These are phyloP conservation scores for Leptoclinus maculatus DNA, from an alignment of 2,797 vertebrate genomes.

Conservation along the genomic window DNA sequence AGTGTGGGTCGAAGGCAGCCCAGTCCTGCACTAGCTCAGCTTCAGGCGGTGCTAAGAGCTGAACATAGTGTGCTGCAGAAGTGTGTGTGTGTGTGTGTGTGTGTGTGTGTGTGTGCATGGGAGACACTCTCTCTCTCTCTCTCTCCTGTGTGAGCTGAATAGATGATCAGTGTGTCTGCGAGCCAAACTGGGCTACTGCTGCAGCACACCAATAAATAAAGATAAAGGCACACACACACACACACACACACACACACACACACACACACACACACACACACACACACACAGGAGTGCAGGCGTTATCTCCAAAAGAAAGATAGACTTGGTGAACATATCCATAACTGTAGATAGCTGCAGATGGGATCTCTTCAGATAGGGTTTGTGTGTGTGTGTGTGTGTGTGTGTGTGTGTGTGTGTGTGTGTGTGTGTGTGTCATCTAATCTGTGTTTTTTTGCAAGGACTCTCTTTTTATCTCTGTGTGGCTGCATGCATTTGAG, in stretches of 20 bases:
- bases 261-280: conserved; percentile 6
- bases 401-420: conserved; percentile 17
- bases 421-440: conserved; percentile 24
- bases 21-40: conserved; percentile 49
- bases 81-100: conserved; percentile 23
- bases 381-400: conserved; percentile 41
- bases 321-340: conserved; percentile 73
- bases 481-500: conserved; percentile 35
- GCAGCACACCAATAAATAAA: conserved; percentile 52
- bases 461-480: conserved; percentile 44
- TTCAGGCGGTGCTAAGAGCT: conserved; percentile 60
- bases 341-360: conserved; percentile 69
- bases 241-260: conserved; percentile 16
- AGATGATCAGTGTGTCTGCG: conserved; percentile 70
- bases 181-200: conserved; percentile 65
- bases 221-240: conserved; percentile 41
- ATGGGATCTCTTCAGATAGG: conserved; percentile 67
- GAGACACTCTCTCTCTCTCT: conserved; percentile 32
- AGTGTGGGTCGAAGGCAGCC: conserved; percentile 13
- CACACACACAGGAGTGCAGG: conserved; percentile 17
- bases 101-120: conserved; percentile 12
- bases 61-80: conserved; percentile 56
- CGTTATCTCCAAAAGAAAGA: conserved; percentile 70
- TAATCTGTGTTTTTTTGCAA: conserved; percentile 39
- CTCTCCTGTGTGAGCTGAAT: conserved; percentile 72